Evolutionary conservation across 2,797 vertebrate genomes (phyloP).

Genomic region (Mareca strepera): DNA sequence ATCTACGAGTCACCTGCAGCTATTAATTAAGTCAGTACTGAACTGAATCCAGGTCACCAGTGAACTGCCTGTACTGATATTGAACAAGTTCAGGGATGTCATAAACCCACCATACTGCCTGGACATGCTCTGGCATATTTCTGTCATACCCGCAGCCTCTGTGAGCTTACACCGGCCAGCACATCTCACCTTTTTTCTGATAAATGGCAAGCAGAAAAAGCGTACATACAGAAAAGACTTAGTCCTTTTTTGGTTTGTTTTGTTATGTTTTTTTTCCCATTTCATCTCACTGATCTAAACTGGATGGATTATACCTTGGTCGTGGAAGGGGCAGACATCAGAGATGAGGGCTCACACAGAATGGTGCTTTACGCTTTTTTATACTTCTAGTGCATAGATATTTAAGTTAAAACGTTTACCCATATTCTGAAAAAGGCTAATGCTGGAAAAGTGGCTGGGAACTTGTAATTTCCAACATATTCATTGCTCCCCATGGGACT

Average conservation of each 20-base stretch:
- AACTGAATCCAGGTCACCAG: not conserved
- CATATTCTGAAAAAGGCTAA: not conserved
- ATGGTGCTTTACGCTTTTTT: not conserved
- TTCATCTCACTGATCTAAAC: not conserved
- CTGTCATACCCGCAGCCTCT: not conserved
- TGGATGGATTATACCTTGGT: not conserved
- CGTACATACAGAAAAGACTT: rapidly evolving
- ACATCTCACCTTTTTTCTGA: not conserved
- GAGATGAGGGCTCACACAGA: not conserved
- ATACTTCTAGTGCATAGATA: not conserved
- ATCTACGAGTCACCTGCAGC: not conserved
- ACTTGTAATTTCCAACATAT: not conserved
- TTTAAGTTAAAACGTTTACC: not conserved
- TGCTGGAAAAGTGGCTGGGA: not conserved
- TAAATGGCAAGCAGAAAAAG: not conserved
- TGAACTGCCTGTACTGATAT: not conserved
- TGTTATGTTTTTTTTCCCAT: not conserved
- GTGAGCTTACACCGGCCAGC: not conserved
- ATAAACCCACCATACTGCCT: not conserved
- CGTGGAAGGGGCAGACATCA: not conserved
- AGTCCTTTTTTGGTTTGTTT: not conserved
- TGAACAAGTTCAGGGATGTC: not conserved
- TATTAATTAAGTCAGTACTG: not conserved
- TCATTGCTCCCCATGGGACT: not conserved
- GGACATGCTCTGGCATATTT: not conserved